Base-by-base conservation (phyloP, 2,888 invertebrate species). In the Archips crataeganus region DNA sequence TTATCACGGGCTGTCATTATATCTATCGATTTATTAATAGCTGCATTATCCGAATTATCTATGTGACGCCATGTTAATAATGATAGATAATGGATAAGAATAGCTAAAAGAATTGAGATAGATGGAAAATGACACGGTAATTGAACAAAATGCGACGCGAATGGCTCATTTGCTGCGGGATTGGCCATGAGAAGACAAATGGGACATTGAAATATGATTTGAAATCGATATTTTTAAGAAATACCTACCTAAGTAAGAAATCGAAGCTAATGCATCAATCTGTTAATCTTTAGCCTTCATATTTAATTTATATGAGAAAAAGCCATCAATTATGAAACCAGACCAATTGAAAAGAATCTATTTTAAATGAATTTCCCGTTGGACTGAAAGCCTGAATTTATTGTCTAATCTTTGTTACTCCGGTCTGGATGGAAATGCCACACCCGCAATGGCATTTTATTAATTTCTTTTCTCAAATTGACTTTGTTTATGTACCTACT, bases 21-120 rank as follows among this genome's bases (percentile, higher is more conserved):
- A 62, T 62, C 32, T 54, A 70, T 70, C 10, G 62, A 70, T 62
- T 62, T 54, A 70, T 47, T 70, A 70, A 70, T 62, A 70, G 62
- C 54, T 62, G 45, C 32, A 66, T 66, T 66, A 66, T 57, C 32
- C 45, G 45, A 23, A 11, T 62, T 62, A 45, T 62, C 45, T 45
- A 5, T 23, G 23, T 45, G 5, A 32, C 62, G 62, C 57, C 57
- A 57, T 57, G 10, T 61, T 61, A 60, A 32, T 42, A 39, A 23
- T 42, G 13, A 32, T 45, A 45, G 11, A 42, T 42, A 45, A 45
- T 45, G 32, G 32, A 32, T 57, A 54, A 15, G 51, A 54, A 15
- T 8, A 54, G 15, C 51, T 54, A 15, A 54, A 54, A 54, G 51
- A 54, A 9, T 23, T 39, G 6, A 39, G 15, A n/a, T 61, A 61